Conservation (phyloP, 2,888 invertebrate genomes). For the Rhagium mordax region DNA sequence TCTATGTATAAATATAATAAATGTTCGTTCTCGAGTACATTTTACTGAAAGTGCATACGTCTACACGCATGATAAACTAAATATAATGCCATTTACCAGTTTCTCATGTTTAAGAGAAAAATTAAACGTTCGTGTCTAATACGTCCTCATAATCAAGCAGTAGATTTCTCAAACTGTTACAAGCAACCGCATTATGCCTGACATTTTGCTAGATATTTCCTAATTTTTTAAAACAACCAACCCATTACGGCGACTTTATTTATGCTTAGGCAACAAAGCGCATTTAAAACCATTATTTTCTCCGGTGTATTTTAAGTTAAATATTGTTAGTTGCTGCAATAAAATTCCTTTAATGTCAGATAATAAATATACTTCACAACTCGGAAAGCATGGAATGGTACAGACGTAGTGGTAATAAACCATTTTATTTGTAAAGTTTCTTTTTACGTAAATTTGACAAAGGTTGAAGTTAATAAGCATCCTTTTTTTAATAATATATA, state of each 20-base stretch:
- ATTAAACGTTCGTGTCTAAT: not conserved
- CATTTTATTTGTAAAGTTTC: not conserved
- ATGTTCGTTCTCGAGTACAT: too few species aligned
- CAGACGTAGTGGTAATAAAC: not conserved
- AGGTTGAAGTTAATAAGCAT: not conserved
- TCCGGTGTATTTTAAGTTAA: not conserved
- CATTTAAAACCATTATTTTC: not conserved
- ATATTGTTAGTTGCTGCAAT: not conserved
- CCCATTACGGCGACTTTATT: not conserved
- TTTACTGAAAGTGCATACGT: too few species aligned
- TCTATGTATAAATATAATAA: too few species aligned
- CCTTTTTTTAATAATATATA: not conserved
- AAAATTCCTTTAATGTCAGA: not conserved
- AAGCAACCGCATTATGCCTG: not conserved
- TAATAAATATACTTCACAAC: slow-evolving; percentile 2
- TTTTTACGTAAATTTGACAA: not conserved
- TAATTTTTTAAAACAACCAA: not conserved
- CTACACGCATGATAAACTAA: not conserved
- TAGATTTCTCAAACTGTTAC: not conserved
- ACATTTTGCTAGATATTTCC: not conserved
- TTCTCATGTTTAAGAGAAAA: not conserved
- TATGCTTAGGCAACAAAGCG: not conserved
- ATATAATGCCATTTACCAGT: not conserved
- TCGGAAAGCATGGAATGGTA: not conserved
- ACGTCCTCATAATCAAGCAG: not conserved